phyloP scores from a whole-genome alignment of 2,113 vertebrate genomes.

The Gallinago media region DNA sequence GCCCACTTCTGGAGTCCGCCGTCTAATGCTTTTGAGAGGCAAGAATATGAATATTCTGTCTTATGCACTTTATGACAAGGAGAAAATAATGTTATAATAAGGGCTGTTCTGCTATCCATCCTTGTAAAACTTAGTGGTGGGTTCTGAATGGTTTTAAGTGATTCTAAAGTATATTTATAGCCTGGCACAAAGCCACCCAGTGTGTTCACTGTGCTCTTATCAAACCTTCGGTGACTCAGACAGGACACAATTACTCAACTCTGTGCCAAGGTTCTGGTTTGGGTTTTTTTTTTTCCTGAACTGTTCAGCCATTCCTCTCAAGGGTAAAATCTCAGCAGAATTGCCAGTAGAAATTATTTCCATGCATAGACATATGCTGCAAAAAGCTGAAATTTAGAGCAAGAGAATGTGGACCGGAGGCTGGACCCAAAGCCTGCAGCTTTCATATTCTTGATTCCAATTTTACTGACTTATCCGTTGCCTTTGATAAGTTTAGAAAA shows the following conservation, averaged over 20 bases:
- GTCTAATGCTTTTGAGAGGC: neutral
- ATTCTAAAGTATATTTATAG: neutral
- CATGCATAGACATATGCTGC: rapidly evolving
- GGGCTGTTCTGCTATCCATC: neutral
- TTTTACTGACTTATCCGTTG: neutral
- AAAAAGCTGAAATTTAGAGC: neutral
- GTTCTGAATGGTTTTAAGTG: neutral
- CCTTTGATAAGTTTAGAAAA: neutral
- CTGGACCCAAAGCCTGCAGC: neutral
- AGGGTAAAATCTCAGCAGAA: slow-evolving; percentile 13
- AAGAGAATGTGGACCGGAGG: neutral
- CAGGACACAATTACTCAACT: neutral
- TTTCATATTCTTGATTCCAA: neutral
- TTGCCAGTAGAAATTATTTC: neutral
- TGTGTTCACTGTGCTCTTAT: neutral
- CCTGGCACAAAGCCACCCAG: neutral
- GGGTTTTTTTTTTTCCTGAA: neutral
- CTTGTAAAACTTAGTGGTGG: neutral
- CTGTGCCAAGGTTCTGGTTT: neutral
- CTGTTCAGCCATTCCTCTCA: neutral
- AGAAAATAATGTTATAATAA: neutral
- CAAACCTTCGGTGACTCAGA: neutral
- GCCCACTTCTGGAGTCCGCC: neutral
- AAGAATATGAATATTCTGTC: neutral
- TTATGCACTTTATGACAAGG: neutral